These are phyloP conservation scores for Brachionus sp. DNA, from an alignment of 1,140 invertebrate species.

Conservation along the genomic window DNA sequence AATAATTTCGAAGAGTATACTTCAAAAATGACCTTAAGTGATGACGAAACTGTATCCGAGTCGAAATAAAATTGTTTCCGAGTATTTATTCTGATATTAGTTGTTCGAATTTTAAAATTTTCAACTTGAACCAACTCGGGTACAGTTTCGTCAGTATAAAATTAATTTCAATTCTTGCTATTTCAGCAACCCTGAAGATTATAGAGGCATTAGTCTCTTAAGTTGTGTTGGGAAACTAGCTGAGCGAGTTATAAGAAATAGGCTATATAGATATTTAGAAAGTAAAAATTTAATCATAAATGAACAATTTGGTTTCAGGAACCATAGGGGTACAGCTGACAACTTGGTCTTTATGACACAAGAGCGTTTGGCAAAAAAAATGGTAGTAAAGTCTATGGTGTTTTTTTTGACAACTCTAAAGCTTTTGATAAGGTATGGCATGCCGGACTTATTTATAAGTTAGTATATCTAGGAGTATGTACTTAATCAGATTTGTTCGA, in stretches of 20 bases:
- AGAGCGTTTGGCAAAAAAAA: neutral
- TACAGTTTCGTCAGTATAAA: no score
- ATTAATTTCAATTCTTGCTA: no score
- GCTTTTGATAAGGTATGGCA: no score
- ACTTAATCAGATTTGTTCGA: neutral
- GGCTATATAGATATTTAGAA: neutral
- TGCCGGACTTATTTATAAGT: neutral
- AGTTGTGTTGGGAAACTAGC: neutral
- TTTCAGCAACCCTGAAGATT: neutral
- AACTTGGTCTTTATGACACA: neutral
- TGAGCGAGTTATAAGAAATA: neutral
- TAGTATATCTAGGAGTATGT: neutral
- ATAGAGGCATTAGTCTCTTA: neutral
- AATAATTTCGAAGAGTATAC: no score
- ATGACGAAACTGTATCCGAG: no score
- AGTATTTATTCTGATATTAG: no score
- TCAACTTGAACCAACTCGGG: no score
- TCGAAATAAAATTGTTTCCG: no score
- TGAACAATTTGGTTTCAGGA: neutral
- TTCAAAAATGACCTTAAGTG: no score
- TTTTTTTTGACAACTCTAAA: neutral
- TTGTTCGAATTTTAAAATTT: no score
- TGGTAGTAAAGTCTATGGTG: neutral
- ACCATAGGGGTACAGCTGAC: neutral
- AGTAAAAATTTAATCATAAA: neutral